Percentiles rank a stretch among this genome's conserved stretches.
Evolutionary conservation across 2,113 vertebrate genomes (phyloP).

Genomic region (Eonycteris spelaea): DNA sequence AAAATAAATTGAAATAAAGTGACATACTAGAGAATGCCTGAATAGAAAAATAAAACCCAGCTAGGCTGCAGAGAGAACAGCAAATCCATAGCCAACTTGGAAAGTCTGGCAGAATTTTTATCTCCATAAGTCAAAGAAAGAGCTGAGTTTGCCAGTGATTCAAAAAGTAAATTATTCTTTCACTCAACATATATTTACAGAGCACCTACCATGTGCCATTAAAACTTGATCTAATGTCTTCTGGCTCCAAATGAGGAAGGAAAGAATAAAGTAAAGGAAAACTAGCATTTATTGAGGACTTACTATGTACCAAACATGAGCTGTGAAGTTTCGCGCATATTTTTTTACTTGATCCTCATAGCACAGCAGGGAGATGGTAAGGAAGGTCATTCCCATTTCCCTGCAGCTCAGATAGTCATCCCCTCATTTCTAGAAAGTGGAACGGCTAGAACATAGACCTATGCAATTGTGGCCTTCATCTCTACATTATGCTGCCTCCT

Average conservation of each 20-base stretch:
- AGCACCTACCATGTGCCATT: not conserved
- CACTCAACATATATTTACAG: not conserved
- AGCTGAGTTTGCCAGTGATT: not conserved
- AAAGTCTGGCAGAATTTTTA: not conserved
- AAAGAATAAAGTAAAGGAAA: not conserved
- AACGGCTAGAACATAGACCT: not conserved
- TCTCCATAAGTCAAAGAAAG: conserved; percentile 15
- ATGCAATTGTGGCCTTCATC: not conserved
- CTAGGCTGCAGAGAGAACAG: not conserved
- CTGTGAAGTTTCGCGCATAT: not conserved
- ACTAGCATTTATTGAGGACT: not conserved
- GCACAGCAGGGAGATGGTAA: not conserved
- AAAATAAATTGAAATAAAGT: not conserved
- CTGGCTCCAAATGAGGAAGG: not conserved
- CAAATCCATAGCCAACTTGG: not conserved
- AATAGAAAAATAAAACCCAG: not conserved
- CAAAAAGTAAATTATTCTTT: not conserved
- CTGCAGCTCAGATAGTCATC: not conserved
- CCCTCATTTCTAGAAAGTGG: not conserved
- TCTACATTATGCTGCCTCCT: not conserved
- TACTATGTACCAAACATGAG: not conserved
- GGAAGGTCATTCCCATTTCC: not conserved
- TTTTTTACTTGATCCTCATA: not conserved
- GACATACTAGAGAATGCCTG: not conserved
- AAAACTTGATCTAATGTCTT: not conserved